A percentile compares a stretch with the other conserved stretches of the same genome.
Evolutionary conservation across 2,888 invertebrate species (phyloP).

Genomic region (Drosophila picticornis): DNA sequence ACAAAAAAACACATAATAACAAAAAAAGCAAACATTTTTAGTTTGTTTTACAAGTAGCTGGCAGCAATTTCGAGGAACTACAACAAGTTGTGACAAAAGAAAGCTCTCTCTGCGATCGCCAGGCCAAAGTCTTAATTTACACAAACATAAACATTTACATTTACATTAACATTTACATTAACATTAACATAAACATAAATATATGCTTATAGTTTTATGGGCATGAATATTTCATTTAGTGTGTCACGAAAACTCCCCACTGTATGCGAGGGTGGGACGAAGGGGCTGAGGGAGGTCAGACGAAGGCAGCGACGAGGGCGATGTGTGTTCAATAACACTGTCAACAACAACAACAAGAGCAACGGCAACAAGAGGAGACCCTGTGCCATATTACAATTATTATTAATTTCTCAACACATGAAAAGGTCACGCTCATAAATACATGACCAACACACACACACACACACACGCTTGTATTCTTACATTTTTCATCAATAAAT

Average conservation of each 20-base stretch:
- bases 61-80: conserved; percentile 53
- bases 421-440: conserved; percentile 71
- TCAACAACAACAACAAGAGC: neutral
- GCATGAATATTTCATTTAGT: conserved; percentile 40
- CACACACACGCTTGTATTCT: neutral
- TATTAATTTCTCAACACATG: conserved; percentile 67
- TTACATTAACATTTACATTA: neutral
- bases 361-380: conserved; percentile 37
- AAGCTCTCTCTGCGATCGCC: conserved; percentile 36
- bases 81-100: conserved; percentile 55
- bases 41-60: conserved; percentile 42
- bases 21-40: conserved; percentile 20
- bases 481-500: conserved; percentile 57
- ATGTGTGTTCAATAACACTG: conserved; percentile 53
- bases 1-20: conserved; percentile 10
- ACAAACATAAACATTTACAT: conserved; percentile 1
- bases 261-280: neutral
- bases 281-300: conserved; percentile 59
- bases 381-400: conserved; percentile 75
- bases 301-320: conserved; percentile 40
- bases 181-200: neutral
- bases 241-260: conserved; percentile 64
- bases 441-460: neutral
- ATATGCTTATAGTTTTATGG: neutral
- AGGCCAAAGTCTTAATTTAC: neutral